These are phyloP conservation scores for Sycobia sp. DNA, from an alignment of 1,140 invertebrate genomes.

Conservation along the genomic window DNA sequence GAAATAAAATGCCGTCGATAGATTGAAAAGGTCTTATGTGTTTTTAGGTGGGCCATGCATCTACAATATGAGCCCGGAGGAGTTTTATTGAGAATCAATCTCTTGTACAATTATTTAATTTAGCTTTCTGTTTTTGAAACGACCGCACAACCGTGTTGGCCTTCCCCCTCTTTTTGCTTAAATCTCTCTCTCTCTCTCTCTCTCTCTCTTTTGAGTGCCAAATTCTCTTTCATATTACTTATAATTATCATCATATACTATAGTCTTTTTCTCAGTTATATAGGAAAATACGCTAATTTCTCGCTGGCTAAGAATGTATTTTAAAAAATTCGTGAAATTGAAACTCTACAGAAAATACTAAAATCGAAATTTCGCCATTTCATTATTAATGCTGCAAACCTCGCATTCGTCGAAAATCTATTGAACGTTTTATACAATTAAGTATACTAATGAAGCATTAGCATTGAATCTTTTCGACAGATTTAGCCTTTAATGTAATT, in stretches of 20 bases:
- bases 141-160: conserved; percentile 40
- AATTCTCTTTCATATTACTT: neutral
- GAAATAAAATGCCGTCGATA: conserved; percentile 10
- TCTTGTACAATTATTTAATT: conserved; percentile 29
- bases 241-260: neutral
- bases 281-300: too few species aligned
- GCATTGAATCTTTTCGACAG: neutral
- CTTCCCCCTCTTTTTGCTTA: conserved; percentile 60
- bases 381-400: neutral
- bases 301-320: too few species aligned
- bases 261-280: neutral
- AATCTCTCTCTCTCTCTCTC: conserved; percentile 52
- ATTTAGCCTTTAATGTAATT: neutral
- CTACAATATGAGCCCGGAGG: conserved; percentile 51
- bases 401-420: neutral
- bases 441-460: neutral
- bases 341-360: too few species aligned
- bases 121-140: conserved; percentile 25
- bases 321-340: too few species aligned
- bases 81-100: conserved; percentile 61
- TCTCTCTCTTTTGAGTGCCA: neutral
- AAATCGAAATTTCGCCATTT: too few species aligned
- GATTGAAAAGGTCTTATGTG: neutral
- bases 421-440: conserved; percentile 5
- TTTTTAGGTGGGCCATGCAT: conserved; percentile 47